Conservation (phyloP, 1,140 invertebrate genomes). For the Liolophura sinensis region DNA sequence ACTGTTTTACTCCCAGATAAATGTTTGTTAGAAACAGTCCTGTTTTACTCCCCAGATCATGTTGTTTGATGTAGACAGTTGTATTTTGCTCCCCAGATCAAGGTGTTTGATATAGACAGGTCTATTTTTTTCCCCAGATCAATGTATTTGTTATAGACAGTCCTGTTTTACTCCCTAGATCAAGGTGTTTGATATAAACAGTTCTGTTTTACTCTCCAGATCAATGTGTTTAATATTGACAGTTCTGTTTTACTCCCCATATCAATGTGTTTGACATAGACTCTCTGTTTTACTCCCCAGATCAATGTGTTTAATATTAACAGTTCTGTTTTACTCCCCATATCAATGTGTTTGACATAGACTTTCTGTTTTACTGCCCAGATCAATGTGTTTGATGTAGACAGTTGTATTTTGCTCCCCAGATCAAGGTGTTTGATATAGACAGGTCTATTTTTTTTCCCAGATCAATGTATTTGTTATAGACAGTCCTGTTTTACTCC, state of each 20-base stretch:
- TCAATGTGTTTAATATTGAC: constrained; percentile 53
- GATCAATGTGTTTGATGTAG: constrained; percentile 53
- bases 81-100: constrained; percentile 16
- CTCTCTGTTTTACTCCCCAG: not conserved
- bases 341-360: not conserved
- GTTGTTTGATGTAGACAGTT: constrained; percentile 51
- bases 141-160: constrained; percentile 53
- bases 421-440: not conserved
- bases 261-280: not conserved
- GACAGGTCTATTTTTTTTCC: constrained; percentile 9
- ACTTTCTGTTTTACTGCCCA: constrained; percentile 18
- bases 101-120: not conserved
- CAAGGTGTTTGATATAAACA: not conserved
- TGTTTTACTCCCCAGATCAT: constrained; percentile 40
- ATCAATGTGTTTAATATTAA: too few species aligned
- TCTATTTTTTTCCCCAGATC: constrained; percentile 32
- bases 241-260: constrained; percentile 26
- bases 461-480: constrained; percentile 55
- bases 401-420: constrained; percentile 31
- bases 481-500: constrained; percentile 36
- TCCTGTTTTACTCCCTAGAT: constrained; percentile 19
- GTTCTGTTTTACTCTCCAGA: constrained; percentile 25
- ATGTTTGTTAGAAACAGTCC: not conserved
- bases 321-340: too few species aligned
- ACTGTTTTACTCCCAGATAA: not conserved